These are phyloP conservation scores for Nesometra sesokonis DNA, from an alignment of 35 echinoderm and acorn worm genomes.

Conservation along the genomic window DNA sequence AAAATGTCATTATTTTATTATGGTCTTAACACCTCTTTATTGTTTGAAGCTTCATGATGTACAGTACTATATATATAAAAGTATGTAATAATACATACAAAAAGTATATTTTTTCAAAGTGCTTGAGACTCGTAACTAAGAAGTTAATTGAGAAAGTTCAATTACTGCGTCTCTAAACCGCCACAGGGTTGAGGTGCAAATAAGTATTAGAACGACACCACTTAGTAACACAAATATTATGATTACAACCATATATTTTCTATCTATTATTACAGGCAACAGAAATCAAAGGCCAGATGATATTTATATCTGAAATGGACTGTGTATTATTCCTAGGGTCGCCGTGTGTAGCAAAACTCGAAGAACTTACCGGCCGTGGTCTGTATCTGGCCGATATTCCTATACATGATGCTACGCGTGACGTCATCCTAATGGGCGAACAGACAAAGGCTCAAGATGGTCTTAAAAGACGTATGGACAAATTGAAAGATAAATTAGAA, in stretches of 20 bases:
- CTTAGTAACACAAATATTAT: neutral
- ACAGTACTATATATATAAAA: no score
- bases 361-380: conserved; percentile 79
- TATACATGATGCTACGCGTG: conserved; percentile 86
- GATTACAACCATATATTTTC: neutral
- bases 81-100: no score
- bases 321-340: conserved; percentile 86
- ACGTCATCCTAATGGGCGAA: conserved; percentile 85
- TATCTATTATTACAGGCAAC: conserved; percentile 39
- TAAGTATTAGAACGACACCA: no score
- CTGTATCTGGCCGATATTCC: conserved; percentile 90
- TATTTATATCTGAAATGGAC: conserved; percentile 65
- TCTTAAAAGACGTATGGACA: conserved; percentile 92
- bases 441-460: conserved; percentile 86
- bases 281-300: conserved; percentile 85
- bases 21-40: no score
- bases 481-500: conserved; percentile 76
- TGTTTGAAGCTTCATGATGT: no score
- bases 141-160: no score
- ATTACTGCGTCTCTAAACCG: no score
- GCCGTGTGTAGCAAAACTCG: conserved; percentile 72
- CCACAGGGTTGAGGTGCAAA: no score
- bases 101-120: no score
- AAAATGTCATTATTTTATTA: no score
- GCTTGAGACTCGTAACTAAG: no score